phyloP scores from a whole-genome alignment of 23 tunicate species.

The Ascidia mentula region DNA sequence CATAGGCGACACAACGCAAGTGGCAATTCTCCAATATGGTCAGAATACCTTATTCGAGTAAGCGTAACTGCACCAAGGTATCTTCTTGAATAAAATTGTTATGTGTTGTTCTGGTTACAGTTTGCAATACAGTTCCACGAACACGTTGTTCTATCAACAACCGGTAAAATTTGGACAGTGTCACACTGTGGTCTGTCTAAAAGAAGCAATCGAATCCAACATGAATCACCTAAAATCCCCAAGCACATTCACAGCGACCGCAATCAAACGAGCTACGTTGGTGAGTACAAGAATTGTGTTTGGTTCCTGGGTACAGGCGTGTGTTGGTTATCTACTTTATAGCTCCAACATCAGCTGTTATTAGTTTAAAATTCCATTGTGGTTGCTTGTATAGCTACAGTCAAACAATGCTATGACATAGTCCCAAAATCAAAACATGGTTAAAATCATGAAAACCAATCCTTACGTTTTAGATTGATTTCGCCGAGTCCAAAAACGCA shows the following conservation, averaged over 20 bases:
- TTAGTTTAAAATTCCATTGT: no score
- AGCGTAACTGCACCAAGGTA: no score
- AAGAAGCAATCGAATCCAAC: slow-evolving; percentile 9
- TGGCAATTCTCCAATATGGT: slow-evolving; percentile 29
- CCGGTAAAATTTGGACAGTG: slow-evolving; percentile 3
- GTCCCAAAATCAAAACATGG: no score
- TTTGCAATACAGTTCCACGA: not conserved
- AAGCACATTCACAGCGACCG: slow-evolving; percentile 15
- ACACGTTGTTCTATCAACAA: not conserved
- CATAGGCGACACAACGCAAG: slow-evolving; percentile 20
- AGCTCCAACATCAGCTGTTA: no score
- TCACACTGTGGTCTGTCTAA: not conserved
- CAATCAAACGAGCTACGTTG: slow-evolving; percentile 14
- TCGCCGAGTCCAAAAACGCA: not conserved
- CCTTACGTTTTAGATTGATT: slow-evolving; percentile 8
- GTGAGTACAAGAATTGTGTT: no score
- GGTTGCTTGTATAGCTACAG: no score
- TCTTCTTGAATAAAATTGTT: no score
- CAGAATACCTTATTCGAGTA: no score
- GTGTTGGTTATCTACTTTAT: no score
- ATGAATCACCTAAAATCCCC: slow-evolving; percentile 3
- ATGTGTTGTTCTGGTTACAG: not conserved
- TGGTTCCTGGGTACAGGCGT: no score
- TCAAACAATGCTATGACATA: no score
- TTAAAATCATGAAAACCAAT: no score